Evolutionary conservation across 2,888 invertebrate genomes (phyloP), one percentile per base, ranked within the genome.

Genomic region (Acleris laterana): DNA sequence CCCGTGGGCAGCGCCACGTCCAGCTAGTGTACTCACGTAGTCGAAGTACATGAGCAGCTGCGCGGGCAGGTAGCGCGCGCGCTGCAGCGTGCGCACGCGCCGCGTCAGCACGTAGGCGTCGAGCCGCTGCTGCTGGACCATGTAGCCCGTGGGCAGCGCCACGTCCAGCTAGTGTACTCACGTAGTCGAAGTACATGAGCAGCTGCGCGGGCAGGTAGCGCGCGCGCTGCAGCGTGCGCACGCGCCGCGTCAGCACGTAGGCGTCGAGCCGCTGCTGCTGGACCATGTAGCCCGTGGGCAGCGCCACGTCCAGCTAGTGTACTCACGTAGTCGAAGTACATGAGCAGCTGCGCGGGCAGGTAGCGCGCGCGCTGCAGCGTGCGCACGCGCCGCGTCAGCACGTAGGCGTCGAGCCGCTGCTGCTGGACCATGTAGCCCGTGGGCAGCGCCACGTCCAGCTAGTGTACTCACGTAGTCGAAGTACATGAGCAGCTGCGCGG

Each of bases 41-140:
- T 98, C 96, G 84, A 99, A 99, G 88, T 98, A 99, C 91, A 98
- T 98, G 57, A 97, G 90, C 69, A 98, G 96, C 93, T 98, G 98
- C 71, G 95, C 94, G 71, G 96, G 95, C 72, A 94, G 93, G 87
- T 96, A 98, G 77, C 96, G 95, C 53, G 98, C 99, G 69, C 98
- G 94, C 83, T 97, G 96, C 71, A 99, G 93, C 82, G 96, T 96
- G 61, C 95, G 94, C 57, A 98, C 97, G 70, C 94, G 93, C 58
- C 95, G 94, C n/a, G 96, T 96, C 62, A 95, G 92, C 70, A 98
- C 97, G 84, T 98, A 98, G 3, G 94, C 94, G 87, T 98, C 97
- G 20, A 99, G 93, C 71, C 95, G 96, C 88, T 98, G 98, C 79
- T 98, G 98, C 83, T 98, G 97, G 71, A 98, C 95, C 88, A 97